These are phyloP conservation scores for Actinia tenebrosa DNA, from an alignment of 64 coral and sea anemone species.

Conservation along the genomic window DNA sequence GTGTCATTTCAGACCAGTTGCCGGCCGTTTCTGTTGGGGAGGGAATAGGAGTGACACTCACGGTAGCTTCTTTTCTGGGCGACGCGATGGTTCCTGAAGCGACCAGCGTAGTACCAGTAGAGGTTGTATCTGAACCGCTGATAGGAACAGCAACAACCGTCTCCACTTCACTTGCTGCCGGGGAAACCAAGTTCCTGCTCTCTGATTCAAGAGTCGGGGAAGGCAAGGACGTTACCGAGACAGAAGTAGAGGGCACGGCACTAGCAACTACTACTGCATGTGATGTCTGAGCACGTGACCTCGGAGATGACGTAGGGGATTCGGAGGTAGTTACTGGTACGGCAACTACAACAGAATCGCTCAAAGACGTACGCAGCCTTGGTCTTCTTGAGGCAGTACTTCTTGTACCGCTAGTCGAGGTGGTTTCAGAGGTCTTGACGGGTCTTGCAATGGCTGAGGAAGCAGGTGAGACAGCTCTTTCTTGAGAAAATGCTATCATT, in stretches of 20 bases:
- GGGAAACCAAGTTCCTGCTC: background rate
- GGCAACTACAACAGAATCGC: conserved; percentile 52
- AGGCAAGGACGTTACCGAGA: conserved; percentile 60
- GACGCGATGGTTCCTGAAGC: background rate
- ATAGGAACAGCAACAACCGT: conserved; percentile 41
- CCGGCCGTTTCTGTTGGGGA: conserved; percentile 1
- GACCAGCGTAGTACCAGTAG: background rate
- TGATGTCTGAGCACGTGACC: background rate
- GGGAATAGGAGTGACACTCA: conserved; percentile 3
- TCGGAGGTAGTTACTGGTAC: conserved; percentile 25
- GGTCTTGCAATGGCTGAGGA: background rate
- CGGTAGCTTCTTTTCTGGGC: conserved; percentile 12
- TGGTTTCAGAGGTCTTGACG: background rate
- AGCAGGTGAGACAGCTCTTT: background rate
- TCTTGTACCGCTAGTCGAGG: background rate
- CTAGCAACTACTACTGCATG: conserved; percentile 39
- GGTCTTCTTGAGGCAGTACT: background rate
- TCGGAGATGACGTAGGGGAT: conserved; percentile 8
- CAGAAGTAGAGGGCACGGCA: conserved; percentile 26
- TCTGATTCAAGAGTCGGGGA: conserved; percentile 41
- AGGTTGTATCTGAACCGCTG: background rate
- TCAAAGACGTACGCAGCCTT: background rate
- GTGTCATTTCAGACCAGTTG: background rate
- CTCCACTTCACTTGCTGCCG: background rate
- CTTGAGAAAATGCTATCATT: conserved; percentile 1